phyloP scores from a whole-genome alignment of 2,113 vertebrate species.

The Isurus oxyrinchus region DNA sequence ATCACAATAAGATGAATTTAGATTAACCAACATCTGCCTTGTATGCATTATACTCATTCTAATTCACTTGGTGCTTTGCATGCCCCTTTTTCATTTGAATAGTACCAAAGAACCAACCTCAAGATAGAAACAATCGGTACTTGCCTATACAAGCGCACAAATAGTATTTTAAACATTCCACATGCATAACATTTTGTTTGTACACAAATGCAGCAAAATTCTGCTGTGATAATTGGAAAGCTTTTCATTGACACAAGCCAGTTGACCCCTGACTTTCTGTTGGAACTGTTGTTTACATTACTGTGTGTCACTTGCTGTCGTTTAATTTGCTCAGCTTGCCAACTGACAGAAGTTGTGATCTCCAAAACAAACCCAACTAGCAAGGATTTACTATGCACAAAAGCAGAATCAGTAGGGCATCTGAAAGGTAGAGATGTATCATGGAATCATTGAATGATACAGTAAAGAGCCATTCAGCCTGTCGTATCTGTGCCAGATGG shows the following conservation, averaged over 20 bases:
- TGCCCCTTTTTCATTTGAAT: neutral
- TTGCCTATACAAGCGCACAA: neutral
- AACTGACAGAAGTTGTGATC: neutral
- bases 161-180: neutral
- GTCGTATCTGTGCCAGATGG: neutral
- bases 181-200: neutral
- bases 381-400: neutral
- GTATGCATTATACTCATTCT: neutral
- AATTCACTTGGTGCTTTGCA: conserved; percentile 1
- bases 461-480: neutral
- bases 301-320: neutral
- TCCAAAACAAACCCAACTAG: neutral
- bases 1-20: neutral
- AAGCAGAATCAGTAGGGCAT: neutral
- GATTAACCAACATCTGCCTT: neutral
- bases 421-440: neutral
- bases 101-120: neutral
- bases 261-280: neutral
- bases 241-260: neutral
- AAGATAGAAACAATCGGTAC: neutral
- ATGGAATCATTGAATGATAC: neutral
- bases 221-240: neutral
- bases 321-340: neutral
- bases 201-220: neutral
- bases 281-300: neutral